These are phyloP conservation scores for Parnassius apollo DNA, from an alignment of 2,888 invertebrate genomes.

Conservation along the genomic window DNA sequence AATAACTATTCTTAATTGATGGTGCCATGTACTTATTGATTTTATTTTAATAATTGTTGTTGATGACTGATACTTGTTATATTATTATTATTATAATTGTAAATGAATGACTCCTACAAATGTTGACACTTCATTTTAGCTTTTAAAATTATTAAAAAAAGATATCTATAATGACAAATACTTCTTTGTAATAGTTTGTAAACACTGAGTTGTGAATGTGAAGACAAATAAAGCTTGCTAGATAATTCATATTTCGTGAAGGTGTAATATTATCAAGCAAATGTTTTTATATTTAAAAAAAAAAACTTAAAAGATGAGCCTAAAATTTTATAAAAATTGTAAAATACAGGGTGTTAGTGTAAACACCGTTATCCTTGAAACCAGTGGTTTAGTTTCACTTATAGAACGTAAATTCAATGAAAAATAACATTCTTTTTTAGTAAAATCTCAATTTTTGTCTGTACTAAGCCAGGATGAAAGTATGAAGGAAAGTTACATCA, in stretches of 20 bases:
- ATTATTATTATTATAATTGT: constrained; percentile 24
- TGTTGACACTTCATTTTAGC: neutral
- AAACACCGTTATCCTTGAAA: too few species aligned
- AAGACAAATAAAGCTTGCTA: neutral
- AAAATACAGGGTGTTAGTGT: too few species aligned
- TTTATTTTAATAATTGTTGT: constrained; percentile 24
- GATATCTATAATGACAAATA: neutral
- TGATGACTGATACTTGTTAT: constrained; percentile 31
- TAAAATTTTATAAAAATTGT: too few species aligned
- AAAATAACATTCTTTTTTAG: too few species aligned
- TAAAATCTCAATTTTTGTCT: too few species aligned
- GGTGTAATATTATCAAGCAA: too few species aligned
- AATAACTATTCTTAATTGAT: neutral
- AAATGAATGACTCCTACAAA: constrained; percentile 20
- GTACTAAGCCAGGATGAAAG: too few species aligned
- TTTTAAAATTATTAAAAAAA: neutral
- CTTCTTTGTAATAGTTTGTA: neutral
- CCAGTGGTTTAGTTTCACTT: too few species aligned
- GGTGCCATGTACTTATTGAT: constrained; percentile 8
- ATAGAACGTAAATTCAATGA: too few species aligned
- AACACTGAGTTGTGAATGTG: neutral
- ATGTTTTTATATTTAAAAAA: too few species aligned
- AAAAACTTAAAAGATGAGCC: too few species aligned
- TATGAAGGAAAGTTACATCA: too few species aligned
- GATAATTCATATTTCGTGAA: neutral